Evolutionary conservation across 2,797 vertebrate species (phyloP).

Genomic region (Falco novaeseelandiae): DNA sequence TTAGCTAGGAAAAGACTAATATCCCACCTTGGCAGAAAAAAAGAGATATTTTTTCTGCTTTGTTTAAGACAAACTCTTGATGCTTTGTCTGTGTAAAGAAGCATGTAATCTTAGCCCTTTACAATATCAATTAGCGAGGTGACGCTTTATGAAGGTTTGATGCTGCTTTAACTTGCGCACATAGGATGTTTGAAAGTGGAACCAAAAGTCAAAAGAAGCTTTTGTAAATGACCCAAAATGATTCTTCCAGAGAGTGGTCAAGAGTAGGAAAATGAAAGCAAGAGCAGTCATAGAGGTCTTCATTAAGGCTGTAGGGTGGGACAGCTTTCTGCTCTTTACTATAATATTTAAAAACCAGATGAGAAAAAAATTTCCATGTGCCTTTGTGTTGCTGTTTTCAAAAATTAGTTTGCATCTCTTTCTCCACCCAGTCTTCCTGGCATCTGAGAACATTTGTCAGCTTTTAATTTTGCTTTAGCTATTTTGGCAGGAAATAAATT

Average conservation of each 20-base stretch:
- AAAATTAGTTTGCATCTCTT: not conserved
- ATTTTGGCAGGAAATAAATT: not conserved
- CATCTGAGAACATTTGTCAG: not conserved
- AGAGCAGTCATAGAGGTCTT: not conserved
- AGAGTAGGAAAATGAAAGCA: not conserved
- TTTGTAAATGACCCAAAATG: not conserved
- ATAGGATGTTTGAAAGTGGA: not conserved
- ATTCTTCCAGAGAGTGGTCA: not conserved
- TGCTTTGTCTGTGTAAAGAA: not conserved
- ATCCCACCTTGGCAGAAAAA: not conserved
- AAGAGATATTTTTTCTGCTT: not conserved
- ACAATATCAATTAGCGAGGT: not conserved
- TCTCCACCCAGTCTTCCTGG: not conserved
- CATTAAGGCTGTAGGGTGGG: not conserved
- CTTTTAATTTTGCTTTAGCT: conserved; percentile 13
- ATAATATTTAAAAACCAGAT: not conserved
- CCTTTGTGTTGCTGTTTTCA: not conserved
- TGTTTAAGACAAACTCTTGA: not conserved
- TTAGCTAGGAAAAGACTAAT: not conserved
- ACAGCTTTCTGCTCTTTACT: not conserved
- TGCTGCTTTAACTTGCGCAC: not conserved
- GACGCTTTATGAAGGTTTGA: not conserved
- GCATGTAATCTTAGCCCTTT: not conserved
- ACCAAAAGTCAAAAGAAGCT: not conserved
- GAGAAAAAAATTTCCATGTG: not conserved